Conservation (phyloP, 2,113 vertebrate genomes). For the Pogonocichla stellata region DNA sequence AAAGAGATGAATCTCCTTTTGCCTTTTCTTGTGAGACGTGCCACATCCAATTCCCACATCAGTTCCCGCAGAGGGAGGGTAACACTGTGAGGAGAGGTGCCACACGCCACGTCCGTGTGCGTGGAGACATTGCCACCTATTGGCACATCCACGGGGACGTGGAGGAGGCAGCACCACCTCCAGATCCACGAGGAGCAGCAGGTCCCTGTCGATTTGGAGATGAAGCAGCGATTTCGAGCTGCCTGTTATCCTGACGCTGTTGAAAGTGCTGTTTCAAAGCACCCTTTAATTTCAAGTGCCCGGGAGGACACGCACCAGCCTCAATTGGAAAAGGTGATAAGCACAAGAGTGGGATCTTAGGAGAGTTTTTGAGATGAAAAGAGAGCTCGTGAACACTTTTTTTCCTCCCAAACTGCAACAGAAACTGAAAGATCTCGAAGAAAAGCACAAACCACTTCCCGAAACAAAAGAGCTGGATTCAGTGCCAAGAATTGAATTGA, state of each 20-base stretch:
- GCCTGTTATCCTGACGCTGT: neutral
- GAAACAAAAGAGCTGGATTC: neutral
- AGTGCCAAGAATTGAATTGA: rapidly evolving
- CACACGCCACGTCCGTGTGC: neutral
- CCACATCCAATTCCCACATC: rapidly evolving
- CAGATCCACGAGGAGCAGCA: neutral
- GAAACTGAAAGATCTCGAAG: neutral
- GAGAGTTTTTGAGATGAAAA: slow-evolving; percentile 26
- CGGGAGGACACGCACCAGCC: neutral
- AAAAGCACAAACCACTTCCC: neutral
- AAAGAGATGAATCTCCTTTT: neutral
- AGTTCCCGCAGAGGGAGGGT: rapidly evolving
- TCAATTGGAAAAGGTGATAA: slow-evolving; percentile 23
- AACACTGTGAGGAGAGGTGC: rapidly evolving
- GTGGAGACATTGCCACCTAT: slow-evolving; percentile 33
- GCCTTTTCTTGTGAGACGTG: rapidly evolving
- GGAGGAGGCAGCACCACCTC: neutral
- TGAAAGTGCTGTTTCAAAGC: neutral
- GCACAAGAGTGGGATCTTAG: slow-evolving; percentile 2
- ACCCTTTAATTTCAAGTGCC: slow-evolving; percentile 41
- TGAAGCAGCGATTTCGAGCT: neutral
- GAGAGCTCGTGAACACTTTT: neutral
- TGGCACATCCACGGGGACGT: neutral
- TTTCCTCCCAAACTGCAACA: neutral
- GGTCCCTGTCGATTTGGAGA: neutral